Percentiles rank a stretch among this genome's conserved stretches.
Conservation (phyloP, 2,888 invertebrate species). For the Oscheius sp. region DNA sequence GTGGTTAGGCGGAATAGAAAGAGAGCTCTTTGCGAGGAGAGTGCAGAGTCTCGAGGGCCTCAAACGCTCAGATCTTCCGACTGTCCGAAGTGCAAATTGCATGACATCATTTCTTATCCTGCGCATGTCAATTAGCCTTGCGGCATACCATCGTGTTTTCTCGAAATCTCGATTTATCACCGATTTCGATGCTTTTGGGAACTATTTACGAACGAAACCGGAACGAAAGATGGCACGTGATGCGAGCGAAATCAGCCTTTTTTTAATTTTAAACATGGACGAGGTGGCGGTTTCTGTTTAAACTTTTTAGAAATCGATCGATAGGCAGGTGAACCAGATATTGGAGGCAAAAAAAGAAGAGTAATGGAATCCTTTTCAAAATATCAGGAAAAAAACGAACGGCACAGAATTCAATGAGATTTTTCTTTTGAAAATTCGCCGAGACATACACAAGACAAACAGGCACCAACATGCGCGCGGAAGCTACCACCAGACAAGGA, state of each 20-base stretch:
- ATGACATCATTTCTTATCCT: neutral
- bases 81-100: conserved; percentile 12
- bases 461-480: conserved; percentile 25
- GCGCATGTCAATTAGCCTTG: neutral
- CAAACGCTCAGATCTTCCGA: conserved; percentile 15
- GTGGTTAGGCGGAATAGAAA: conserved; percentile 21
- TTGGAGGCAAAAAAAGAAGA: neutral
- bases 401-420: neutral
- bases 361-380: neutral
- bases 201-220: too few species aligned
- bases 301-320: too few species aligned
- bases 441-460: conserved; percentile 29
- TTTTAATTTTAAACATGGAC: neutral
- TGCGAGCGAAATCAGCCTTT: neutral
- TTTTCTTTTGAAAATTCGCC: conserved; percentile 12
- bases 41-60: conserved; percentile 25
- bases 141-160: neutral
- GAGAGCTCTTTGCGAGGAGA: conserved; percentile 10
- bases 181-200: too few species aligned
- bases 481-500: neutral
- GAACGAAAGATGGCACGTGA: too few species aligned
- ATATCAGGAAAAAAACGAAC: neutral
- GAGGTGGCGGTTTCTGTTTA: too few species aligned
- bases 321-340: neutral
- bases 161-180: too few species aligned